A percentile compares a stretch with the other conserved stretches of the same genome.
These are phyloP conservation scores for Vanessa atalanta DNA, from an alignment of 1,140 invertebrate genomes.

Conservation along the genomic window DNA sequence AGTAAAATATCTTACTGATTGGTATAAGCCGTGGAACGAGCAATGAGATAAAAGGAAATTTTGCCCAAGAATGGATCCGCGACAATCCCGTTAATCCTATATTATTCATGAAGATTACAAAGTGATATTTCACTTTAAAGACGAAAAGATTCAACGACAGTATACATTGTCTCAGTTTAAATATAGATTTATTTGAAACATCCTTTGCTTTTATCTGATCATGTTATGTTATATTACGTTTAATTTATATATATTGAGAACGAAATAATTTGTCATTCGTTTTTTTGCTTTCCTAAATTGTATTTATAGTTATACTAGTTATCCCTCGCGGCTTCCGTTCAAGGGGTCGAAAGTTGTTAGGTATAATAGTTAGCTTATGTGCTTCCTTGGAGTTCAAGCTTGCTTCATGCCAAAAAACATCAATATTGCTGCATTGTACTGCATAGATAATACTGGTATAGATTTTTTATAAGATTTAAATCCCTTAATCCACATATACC, in stretches of 20 bases:
- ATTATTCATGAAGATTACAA: constrained; percentile 66
- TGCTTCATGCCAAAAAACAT: no score
- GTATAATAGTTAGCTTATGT: no score
- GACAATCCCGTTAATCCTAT: constrained; percentile 59
- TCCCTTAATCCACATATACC: no score
- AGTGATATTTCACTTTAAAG: constrained; percentile 63
- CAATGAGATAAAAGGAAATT: constrained; percentile 56
- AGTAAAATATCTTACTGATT: constrained; percentile 16
- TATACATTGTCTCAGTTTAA: constrained; percentile 24
- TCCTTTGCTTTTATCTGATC: neutral
- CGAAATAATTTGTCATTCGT: no score
- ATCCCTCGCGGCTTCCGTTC: no score
- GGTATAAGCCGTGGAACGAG: constrained; percentile 19
- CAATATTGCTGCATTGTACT: no score
- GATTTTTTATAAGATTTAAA: no score
- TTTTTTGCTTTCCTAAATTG: neutral
- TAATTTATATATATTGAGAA: neutral
- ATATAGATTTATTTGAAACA: constrained; percentile 22
- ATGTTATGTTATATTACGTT: neutral
- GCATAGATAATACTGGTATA: no score
- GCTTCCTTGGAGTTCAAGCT: no score
- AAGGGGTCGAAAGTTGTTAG: no score
- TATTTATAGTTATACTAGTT: neutral
- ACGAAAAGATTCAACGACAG: constrained; percentile 38
- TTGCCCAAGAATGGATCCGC: constrained; percentile 50